These are phyloP conservation scores for Trichonephila clavipes DNA, from an alignment of 1,140 invertebrate genomes.

Conservation along the genomic window DNA sequence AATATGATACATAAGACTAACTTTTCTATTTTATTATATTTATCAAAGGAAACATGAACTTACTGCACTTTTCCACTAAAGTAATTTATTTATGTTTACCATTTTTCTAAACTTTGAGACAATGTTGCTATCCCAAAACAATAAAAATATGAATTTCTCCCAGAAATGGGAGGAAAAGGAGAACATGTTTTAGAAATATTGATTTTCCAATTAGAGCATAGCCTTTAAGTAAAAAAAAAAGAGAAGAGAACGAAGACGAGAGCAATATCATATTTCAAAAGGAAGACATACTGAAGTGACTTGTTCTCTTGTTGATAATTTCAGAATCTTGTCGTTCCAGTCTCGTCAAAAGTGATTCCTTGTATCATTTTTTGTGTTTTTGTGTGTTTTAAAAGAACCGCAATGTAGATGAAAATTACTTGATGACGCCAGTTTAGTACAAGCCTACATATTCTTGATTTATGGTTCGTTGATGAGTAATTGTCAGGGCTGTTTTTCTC, in stretches of 20 bases:
- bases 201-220: conserved; percentile 18
- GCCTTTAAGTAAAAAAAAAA: neutral
- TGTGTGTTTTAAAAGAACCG: neutral
- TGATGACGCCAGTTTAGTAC: no score
- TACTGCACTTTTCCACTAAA: neutral
- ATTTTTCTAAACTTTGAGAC: neutral
- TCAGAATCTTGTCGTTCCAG: neutral
- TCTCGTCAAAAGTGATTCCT: neutral
- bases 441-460: no score
- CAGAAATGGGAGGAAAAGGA: neutral
- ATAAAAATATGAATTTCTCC: conserved; percentile 9
- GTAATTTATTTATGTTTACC: neutral
- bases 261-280: conserved; percentile 9
- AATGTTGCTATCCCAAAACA: neutral
- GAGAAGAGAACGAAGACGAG: neutral
- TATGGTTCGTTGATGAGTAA: no score
- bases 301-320: conserved; percentile 18
- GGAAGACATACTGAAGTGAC: neutral
- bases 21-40: no score
- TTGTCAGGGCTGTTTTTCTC: no score
- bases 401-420: neutral
- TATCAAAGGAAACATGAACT: no score
- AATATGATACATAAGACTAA: no score
- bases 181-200: conserved; percentile 16
- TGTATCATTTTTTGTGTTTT: neutral